A percentile compares a stretch with the other conserved stretches of the same genome.
These are phyloP conservation scores for Parnassius orleans DNA, from an alignment of 2,888 invertebrate species.

Conservation along the genomic window DNA sequence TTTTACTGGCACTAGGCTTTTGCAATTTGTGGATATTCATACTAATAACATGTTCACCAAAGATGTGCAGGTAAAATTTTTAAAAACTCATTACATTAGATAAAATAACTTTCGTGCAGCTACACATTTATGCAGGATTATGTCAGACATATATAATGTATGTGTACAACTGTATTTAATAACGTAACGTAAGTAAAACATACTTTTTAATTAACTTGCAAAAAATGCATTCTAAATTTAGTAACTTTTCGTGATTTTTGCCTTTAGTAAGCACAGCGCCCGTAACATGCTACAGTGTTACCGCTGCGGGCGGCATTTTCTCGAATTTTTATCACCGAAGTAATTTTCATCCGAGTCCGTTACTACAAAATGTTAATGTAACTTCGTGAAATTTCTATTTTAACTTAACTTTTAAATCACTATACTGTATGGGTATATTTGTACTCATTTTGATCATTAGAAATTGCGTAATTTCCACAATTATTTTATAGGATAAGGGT, in stretches of 20 bases:
- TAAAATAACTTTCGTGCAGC: no score
- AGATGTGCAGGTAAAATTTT: slow-evolving; percentile 85
- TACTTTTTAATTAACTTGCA: no score
- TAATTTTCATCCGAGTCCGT: slow-evolving; percentile 21
- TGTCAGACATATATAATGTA: no score
- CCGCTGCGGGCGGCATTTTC: slow-evolving; percentile 19
- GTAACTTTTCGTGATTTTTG: slow-evolving; percentile 21
- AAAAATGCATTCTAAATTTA: background rate
- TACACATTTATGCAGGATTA: no score
- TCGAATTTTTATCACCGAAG: slow-evolving; percentile 22
- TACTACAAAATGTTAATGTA: slow-evolving; percentile 13
- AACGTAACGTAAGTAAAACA: no score
- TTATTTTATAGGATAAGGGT: no score
- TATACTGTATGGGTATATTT: no score
- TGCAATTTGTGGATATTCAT: slow-evolving; percentile 86
- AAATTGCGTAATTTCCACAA: no score
- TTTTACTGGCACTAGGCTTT: slow-evolving; percentile 88
- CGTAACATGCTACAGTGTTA: slow-evolving; percentile 16
- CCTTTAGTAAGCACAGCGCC: slow-evolving; percentile 9
- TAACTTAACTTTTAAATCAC: no score
- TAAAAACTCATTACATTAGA: background rate
- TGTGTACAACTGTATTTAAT: no score
- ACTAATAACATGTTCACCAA: slow-evolving; percentile 90
- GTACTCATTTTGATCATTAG: no score
- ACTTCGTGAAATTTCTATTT: no score